Evolutionary conservation across 2,797 vertebrate genomes (phyloP).

Genomic region (Gastrophryne carolinensis): DNA sequence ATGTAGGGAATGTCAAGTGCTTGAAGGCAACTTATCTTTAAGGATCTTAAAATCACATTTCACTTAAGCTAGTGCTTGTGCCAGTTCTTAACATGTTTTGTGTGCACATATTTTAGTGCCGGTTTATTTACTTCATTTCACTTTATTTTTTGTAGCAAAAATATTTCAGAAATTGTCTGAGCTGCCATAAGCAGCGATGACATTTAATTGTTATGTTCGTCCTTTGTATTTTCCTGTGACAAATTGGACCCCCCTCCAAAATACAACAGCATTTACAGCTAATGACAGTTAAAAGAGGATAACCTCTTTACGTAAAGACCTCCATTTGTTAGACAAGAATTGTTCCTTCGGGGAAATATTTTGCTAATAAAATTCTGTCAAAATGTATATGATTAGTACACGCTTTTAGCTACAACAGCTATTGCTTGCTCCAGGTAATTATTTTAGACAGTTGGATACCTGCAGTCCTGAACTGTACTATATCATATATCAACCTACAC

Average conservation of each 20-base stretch:
- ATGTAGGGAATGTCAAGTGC: too few relatives aligned
- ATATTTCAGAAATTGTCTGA: too few relatives aligned
- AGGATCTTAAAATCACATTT: too few relatives aligned
- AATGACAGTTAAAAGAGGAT: neutral
- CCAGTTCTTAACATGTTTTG: too few relatives aligned
- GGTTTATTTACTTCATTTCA: too few relatives aligned
- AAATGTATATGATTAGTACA: neutral
- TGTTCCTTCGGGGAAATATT: constrained; percentile 5
- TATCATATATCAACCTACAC: neutral
- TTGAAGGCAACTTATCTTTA: too few relatives aligned
- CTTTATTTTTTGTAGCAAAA: too few relatives aligned
- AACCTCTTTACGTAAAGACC: neutral
- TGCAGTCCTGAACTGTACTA: neutral
- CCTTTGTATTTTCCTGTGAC: too few relatives aligned
- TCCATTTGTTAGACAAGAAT: constrained; percentile 1
- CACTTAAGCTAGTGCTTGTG: too few relatives aligned
- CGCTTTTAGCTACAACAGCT: neutral
- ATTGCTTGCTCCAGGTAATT: constrained; percentile 1
- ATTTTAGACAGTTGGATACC: neutral
- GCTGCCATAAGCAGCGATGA: too few relatives aligned
- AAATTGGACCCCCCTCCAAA: neutral
- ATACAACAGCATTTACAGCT: neutral
- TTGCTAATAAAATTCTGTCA: constrained; percentile 14
- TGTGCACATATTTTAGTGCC: too few relatives aligned
- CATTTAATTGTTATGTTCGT: too few relatives aligned